Conservation (phyloP, 1,140 invertebrate genomes). For the Ditylenchus dipsaci region DNA sequence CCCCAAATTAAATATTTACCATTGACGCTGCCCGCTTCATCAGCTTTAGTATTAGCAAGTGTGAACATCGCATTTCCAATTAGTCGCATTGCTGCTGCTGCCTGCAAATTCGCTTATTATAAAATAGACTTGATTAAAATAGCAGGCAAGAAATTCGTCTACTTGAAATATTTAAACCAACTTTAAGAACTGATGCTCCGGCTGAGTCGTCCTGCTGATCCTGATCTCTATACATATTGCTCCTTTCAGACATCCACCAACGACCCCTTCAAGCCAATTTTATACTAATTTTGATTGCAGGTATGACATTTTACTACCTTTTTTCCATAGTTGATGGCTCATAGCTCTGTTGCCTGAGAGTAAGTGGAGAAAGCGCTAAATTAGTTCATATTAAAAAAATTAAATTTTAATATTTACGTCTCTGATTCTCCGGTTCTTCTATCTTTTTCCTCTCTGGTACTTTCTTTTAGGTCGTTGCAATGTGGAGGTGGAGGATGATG, state of each 20-base stretch:
- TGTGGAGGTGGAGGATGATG: no score
- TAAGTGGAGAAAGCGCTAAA: slow-evolving; percentile 35
- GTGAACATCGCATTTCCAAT: slow-evolving; percentile 42
- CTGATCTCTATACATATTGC: slow-evolving; percentile 25
- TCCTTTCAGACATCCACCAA: slow-evolving; percentile 43
- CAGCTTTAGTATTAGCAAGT: slow-evolving; percentile 37
- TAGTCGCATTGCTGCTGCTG: slow-evolving; percentile 38
- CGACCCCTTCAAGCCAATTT: slow-evolving; percentile 8
- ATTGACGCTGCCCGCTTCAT: slow-evolving; percentile 39
- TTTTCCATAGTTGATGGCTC: slow-evolving; percentile 40
- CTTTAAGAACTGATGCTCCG: not conserved
- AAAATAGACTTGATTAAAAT: no score
- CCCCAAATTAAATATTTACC: slow-evolving; percentile 6
- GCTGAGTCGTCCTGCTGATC: slow-evolving; percentile 28
- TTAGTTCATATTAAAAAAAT: not conserved
- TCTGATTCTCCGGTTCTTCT: not conserved
- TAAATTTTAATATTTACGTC: not conserved
- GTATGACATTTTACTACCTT: no score
- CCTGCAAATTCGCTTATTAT: slow-evolving; percentile 5
- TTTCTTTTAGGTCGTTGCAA: not conserved
- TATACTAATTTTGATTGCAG: no score
- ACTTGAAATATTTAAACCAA: no score
- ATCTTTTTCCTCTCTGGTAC: not conserved
- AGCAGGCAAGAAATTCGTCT: no score
- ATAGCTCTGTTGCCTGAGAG: slow-evolving; percentile 19